Evolutionary conservation across 92 coral and sea anemone species (phyloP), one percentile per base, ranked within the genome.

Genomic region (Palythoa grandis): DNA sequence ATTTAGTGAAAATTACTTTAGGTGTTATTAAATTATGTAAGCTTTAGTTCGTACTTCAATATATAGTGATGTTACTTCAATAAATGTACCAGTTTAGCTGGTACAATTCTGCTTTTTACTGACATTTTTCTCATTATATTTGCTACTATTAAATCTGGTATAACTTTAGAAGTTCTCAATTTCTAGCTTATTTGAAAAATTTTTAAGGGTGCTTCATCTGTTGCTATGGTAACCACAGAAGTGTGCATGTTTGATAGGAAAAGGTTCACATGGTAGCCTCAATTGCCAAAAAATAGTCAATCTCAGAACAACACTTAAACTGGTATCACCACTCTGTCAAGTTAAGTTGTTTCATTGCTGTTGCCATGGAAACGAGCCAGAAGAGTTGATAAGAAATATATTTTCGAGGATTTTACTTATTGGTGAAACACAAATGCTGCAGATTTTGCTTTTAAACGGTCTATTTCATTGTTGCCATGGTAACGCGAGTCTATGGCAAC

Each of bases 321-420:
- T n/a, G 17, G 19, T 5, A 75, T 75, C 58, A 75, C 22, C 22
- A 39, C 22, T 39, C 52, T 72, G n/a, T 72, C 12, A 72, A 39
- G 7, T 72, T 43, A 72, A 72, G 77, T 22, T 39, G 14, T 22
- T 47, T 22, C 20, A 15, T 74, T 20, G 2, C 20, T 10, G 58
- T 74, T 74, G 79, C 79, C 63, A 74, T 74, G 79, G 77, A 72
- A 39, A 72, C 77, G 38, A 38, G 77, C 78, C 11, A 74, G 78
- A 47, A 74, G 25, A 74, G 78, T 74, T 74, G 4, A 74, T 16
- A 23, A 52, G 13, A 74, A 43, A 16, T 5, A 74, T 23, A 69
- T n/a, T 23, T 69, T 69, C 40, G 24, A 69, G 12, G 73, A 40
- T 69, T 69, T 69, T 69, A 35, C 73, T 29, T 14, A 22, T 69